Conservation (phyloP, 2,797 vertebrate species). For the Spinus olivaceus region DNA sequence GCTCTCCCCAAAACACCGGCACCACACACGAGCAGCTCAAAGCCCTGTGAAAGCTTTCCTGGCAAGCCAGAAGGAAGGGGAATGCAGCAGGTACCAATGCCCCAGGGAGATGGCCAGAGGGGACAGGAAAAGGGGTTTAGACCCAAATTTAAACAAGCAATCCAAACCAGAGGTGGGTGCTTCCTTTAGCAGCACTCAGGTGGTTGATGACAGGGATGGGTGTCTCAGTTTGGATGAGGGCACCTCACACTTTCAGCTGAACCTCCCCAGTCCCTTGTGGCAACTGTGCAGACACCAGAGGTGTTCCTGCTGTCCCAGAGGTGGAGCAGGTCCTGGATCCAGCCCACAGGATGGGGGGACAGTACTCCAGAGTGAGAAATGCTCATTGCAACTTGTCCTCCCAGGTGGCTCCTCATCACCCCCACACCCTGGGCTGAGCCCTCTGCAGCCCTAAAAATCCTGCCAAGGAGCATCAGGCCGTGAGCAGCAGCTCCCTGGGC, state of each 20-base stretch:
- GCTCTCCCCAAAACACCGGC: not conserved
- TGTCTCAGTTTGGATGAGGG: not conserved
- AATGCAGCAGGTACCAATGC: not conserved
- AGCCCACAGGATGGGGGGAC: rapidly evolving
- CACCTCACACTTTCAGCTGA: not conserved
- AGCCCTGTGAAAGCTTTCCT: not conserved
- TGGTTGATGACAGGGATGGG: rapidly evolving
- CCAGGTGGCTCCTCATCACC: not conserved
- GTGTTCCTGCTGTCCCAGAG: not conserved
- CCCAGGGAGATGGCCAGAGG: not conserved
- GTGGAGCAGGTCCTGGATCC: not conserved
- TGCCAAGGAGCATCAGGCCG: not conserved
- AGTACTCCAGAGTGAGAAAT: rapidly evolving
- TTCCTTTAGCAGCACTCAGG: not conserved
- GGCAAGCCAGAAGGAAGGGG: rapidly evolving
- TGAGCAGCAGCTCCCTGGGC: rapidly evolving
- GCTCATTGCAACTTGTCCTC: rapidly evolving
- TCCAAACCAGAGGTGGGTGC: not conserved
- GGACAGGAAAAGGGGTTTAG: not conserved
- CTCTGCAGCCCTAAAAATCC: not conserved
- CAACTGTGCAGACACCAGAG: not conserved
- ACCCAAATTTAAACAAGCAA: not conserved
- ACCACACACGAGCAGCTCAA: not conserved
- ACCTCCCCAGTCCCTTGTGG: not conserved
- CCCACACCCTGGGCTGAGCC: not conserved